A percentile compares a stretch with the other conserved stretches of the same genome.
Conservation (phyloP, 1,140 invertebrate species). For the Caenorhabditis remanei region DNA sequence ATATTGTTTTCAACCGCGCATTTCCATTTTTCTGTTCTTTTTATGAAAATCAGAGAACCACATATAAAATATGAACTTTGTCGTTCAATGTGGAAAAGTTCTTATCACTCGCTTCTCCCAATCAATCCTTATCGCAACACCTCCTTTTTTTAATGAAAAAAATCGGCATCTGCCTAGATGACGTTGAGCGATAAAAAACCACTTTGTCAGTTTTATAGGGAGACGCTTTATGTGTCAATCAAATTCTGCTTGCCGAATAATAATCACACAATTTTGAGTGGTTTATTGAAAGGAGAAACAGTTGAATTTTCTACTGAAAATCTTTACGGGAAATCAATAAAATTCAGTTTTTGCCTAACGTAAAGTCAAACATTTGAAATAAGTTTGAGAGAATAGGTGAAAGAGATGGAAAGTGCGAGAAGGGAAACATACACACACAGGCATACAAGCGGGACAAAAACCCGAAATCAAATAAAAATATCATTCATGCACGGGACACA, state of each 20-base stretch:
- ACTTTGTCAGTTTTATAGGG: too few relatives aligned
- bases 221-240: too few relatives aligned
- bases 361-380: constrained; percentile 5
- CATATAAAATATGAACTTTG: too few relatives aligned
- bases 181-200: neutral
- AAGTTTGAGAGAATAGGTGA: neutral
- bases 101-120: too few relatives aligned
- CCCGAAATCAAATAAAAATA: constrained; percentile 53
- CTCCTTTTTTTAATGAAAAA: neutral
- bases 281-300: too few relatives aligned
- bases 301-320: constrained; percentile 1
- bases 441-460: constrained; percentile 28
- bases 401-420: neutral
- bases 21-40: too few relatives aligned
- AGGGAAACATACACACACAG: neutral
- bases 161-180: neutral
- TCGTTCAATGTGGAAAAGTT: neutral
- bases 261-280: too few relatives aligned
- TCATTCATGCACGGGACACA: constrained; percentile 27
- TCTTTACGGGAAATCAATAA: constrained; percentile 26
- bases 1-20: too few relatives aligned
- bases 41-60: too few relatives aligned
- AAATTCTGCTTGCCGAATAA: too few relatives aligned
- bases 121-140: neutral
- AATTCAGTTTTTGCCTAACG: neutral